These are phyloP conservation scores for Xanthorhoe spadicearia DNA, from an alignment of 2,888 invertebrate species.

Conservation along the genomic window DNA sequence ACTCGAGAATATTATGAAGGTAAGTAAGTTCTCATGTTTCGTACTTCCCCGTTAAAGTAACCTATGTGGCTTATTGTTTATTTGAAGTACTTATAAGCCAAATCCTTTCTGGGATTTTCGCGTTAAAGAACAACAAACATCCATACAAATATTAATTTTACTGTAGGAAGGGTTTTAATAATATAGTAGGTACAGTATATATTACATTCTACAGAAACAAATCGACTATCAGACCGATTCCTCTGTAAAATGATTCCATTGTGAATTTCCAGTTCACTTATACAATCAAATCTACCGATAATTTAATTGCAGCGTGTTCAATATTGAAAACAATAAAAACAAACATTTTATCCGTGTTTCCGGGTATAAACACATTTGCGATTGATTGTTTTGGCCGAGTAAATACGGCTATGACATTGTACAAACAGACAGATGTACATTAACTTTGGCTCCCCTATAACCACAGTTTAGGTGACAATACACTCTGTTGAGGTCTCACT, in stretches of 20 bases:
- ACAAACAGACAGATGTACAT: slow-evolving; percentile 50
- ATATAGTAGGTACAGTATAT: no score
- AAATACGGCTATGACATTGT: slow-evolving; percentile 52
- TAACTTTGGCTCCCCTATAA: slow-evolving; percentile 45
- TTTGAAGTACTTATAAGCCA: no score
- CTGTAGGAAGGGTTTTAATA: no score
- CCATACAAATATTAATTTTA: no score
- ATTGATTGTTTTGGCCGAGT: slow-evolving; percentile 49
- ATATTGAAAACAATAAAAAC: slow-evolving; percentile 38
- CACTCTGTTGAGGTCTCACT: slow-evolving; percentile 3
- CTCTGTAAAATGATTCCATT: neutral
- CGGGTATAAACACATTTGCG: slow-evolving; percentile 54
- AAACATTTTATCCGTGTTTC: slow-evolving; percentile 47
- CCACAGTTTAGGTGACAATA: slow-evolving; percentile 9
- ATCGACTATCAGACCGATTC: neutral
- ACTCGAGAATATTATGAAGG: neutral
- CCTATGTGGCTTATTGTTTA: no score
- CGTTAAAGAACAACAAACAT: no score
- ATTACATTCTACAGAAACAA: neutral
- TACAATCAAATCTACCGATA: slow-evolving; percentile 10
- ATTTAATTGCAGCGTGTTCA: slow-evolving; percentile 28
- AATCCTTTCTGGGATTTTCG: no score
- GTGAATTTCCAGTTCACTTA: slow-evolving; percentile 11
- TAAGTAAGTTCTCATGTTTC: no score
- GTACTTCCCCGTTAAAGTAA: neutral